These are phyloP conservation scores for Spodoptera picta DNA, from an alignment of 2,888 invertebrate species.

Conservation along the genomic window DNA sequence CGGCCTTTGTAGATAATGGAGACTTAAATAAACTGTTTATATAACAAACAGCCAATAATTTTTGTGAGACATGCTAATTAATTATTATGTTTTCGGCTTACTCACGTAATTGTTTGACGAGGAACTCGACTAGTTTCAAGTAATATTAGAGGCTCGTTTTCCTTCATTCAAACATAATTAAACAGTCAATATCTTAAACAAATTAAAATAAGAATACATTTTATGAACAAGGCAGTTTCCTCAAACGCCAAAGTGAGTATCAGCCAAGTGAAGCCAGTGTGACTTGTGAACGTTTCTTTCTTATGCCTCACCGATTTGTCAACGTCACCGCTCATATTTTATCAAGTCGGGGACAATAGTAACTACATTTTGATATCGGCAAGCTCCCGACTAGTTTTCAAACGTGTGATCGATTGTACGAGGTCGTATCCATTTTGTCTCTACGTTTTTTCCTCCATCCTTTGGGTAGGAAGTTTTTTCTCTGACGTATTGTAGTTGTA, in stretches of 20 bases:
- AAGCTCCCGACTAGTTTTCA: slow-evolving; percentile 76
- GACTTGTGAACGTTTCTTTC: slow-evolving; percentile 55
- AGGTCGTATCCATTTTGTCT: slow-evolving; percentile 71
- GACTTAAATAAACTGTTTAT: too few species aligned
- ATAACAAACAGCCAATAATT: too few species aligned
- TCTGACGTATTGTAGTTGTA: slow-evolving; percentile 62
- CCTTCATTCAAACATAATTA: too few species aligned
- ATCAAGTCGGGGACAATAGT: slow-evolving; percentile 84
- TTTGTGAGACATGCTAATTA: too few species aligned
- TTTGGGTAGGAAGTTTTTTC: slow-evolving; percentile 56
- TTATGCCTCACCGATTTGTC: slow-evolving; percentile 75
- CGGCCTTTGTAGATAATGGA: too few species aligned
- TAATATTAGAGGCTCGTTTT: too few species aligned
- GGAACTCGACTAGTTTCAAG: too few species aligned
- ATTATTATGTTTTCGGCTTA: too few species aligned
- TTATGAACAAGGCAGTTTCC: slow-evolving; percentile 13
- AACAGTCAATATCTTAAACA: too few species aligned
- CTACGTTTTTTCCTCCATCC: slow-evolving; percentile 56
- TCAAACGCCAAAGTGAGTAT: slow-evolving; percentile 24
- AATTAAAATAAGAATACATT: too few species aligned
- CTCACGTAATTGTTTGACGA: too few species aligned
- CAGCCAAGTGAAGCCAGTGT: slow-evolving; percentile 34
- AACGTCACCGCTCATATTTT: slow-evolving; percentile 86
- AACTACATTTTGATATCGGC: slow-evolving; percentile 86
- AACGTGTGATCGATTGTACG: slow-evolving; percentile 80